These are phyloP conservation scores for Drosophila ustulata DNA, from an alignment of 2,888 invertebrate genomes.

Conservation along the genomic window DNA sequence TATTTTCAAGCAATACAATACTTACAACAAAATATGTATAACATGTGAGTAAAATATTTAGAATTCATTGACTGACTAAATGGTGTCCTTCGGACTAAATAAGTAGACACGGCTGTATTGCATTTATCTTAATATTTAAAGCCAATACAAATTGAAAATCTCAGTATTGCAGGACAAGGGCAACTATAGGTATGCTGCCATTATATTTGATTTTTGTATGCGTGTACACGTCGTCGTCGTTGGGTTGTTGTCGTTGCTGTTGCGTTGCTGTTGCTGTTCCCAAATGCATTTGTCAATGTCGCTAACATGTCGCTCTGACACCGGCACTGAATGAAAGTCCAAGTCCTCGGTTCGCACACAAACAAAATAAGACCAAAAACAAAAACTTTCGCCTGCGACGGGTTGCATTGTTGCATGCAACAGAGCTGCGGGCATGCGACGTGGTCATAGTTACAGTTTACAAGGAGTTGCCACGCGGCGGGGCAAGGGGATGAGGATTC, in stretches of 20 bases:
- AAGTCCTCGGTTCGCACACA: constrained; percentile 41
- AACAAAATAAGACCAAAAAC: constrained; percentile 18
- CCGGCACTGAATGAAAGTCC: constrained; percentile 62
- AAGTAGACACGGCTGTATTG: neutral
- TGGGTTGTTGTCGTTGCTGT: constrained; percentile 4
- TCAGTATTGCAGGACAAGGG: constrained; percentile 36
- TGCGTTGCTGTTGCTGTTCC: constrained; percentile 32
- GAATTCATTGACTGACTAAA: too few species aligned
- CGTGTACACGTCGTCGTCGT: constrained; percentile 61
- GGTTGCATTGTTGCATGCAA: constrained; percentile 56
- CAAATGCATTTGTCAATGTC: constrained; percentile 77
- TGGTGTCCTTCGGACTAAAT: neutral
- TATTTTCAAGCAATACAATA: too few species aligned
- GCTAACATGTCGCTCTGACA: constrained; percentile 53
- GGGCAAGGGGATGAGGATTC: neutral
- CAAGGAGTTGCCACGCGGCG: neutral
- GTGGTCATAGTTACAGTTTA: constrained; percentile 21
- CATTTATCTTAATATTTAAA: neutral
- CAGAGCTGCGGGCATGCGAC: constrained; percentile 55
- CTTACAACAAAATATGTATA: too few species aligned
- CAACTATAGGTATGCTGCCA: constrained; percentile 11
- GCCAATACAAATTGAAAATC: constrained; percentile 1
- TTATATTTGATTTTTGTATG: constrained; percentile 58
- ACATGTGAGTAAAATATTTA: too few species aligned
- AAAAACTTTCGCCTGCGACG: constrained; percentile 73